phyloP scores from a whole-genome alignment of 1,140 invertebrate genomes.

The Bombyx mori region ASM3026992v2 NC_085129.1:3198501-3199000 shows the following conservation, averaged over 20 bases:
- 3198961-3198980: no score
- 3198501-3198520: background rate
- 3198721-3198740: background rate
- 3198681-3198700: background rate
- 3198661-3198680: background rate
- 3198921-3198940: no score
- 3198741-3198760: background rate
- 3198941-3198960: no score
- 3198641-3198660: background rate
- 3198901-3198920: no score
- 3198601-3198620: slow-evolving; percentile 2
- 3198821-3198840: background rate
- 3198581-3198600: slow-evolving; percentile 1
- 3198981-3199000: no score
- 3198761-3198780: background rate
- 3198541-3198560: background rate
- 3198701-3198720: background rate
- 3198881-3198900: background rate
- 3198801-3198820: background rate
- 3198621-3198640: slow-evolving; percentile 1
- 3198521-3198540: background rate
- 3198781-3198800: background rate
- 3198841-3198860: background rate
- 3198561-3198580: background rate
- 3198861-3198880: background rate